Evolutionary conservation across 2,797 vertebrate species (phyloP).

Genomic region (Hemitrygon akajei): DNA sequence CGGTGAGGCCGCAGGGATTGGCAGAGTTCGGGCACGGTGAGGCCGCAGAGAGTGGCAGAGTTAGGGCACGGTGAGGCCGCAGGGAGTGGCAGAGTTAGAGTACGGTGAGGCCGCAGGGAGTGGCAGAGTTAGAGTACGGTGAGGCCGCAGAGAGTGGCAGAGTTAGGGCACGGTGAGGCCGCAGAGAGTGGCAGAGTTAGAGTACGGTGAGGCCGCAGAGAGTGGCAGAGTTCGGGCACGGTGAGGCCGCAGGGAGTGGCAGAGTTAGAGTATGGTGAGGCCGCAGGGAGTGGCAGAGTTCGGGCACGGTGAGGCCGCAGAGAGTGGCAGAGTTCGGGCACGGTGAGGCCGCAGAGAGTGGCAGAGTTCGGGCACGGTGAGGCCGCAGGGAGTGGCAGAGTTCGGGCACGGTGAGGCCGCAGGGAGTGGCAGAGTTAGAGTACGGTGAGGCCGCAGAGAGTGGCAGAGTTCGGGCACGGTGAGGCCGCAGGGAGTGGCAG

Average conservation of each 20-base stretch:
- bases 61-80: not conserved
- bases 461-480: not conserved
- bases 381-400: not conserved
- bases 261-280: not conserved
- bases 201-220: not conserved
- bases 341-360: not conserved
- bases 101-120: not conserved
- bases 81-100: not conserved
- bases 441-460: not conserved
- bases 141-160: not conserved
- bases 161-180: too few species aligned
- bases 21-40: too few species aligned
- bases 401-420: too few species aligned
- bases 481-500: not conserved
- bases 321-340: too few species aligned
- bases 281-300: not conserved
- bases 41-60: not conserved
- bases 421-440: not conserved
- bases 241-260: not conserved
- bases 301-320: not conserved
- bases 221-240: too few species aligned
- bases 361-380: not conserved
- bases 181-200: not conserved
- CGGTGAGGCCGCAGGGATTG: not conserved
- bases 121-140: not conserved